Evolutionary conservation across 1,140 invertebrate species (phyloP).

Genomic region (Theocolax elegans): DNA sequence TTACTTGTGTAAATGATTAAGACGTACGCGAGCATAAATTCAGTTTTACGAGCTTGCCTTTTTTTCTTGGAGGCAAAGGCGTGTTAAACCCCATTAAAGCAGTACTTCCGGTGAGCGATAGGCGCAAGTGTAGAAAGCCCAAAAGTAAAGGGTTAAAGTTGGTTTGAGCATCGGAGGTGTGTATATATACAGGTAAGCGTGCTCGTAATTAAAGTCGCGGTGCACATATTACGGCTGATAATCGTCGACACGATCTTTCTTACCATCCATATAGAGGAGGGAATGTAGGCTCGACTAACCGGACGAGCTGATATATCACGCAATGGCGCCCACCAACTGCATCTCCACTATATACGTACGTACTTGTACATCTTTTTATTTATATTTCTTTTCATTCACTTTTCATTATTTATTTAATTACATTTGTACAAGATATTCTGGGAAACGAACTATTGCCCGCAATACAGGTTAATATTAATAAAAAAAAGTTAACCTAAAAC

Average conservation of each 20-base stretch:
- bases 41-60: slow-evolving; percentile 21
- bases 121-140: slow-evolving; percentile 11
- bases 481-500: too few species aligned
- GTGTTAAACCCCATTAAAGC: slow-evolving; percentile 30
- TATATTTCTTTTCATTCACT: too few species aligned
- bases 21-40: slow-evolving; percentile 10
- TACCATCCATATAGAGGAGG: too few species aligned
- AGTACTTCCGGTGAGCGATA: slow-evolving; percentile 16
- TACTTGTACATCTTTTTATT: too few species aligned
- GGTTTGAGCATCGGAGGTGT: neutral
- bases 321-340: too few species aligned
- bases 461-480: too few species aligned
- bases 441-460: too few species aligned
- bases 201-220: slow-evolving; percentile 49
- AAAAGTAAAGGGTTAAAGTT: slow-evolving; percentile 4
- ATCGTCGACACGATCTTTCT: slow-evolving; percentile 52
- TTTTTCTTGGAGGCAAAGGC: slow-evolving; percentile 10
- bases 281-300: slow-evolving; percentile 22
- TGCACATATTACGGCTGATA: slow-evolving; percentile 52
- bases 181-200: neutral
- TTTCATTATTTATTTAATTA: too few species aligned
- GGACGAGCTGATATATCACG: slow-evolving; percentile 42
- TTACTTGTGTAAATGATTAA: slow-evolving; percentile 17
- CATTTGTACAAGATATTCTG: too few species aligned
- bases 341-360: too few species aligned